Base-by-base conservation (phyloP, 1,140 invertebrate genomes). In the Ylistrum balloti region DNA sequence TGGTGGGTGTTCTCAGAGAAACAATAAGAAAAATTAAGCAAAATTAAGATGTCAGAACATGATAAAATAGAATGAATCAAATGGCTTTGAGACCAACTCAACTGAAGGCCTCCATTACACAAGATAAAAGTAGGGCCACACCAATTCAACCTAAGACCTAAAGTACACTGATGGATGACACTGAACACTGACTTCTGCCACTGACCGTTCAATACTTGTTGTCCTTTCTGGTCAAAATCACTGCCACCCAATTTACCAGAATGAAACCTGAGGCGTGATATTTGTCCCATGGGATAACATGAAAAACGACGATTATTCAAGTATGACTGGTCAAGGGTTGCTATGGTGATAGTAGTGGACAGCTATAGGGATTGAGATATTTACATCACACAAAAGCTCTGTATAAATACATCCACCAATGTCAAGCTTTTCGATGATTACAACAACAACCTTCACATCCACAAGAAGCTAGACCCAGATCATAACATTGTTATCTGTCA, bases 191-290 rank as follows among this genome's bases (percentile, higher is more conserved):
- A 74, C 56, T 7, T 74, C 56, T 28, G 20, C n/a, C 56, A 28
- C n/a, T 28, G 3, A 74, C 3, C n/a, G n/a, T 22, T 74, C 56
- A 74, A 74, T 74, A 74, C 56, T 28, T 28, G 56, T 74, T 28
- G n/a, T 74, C 56, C n/a, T 74, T 28, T 74, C 56, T 74, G 56
- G 56, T 74, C 56, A 74, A 74, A 74, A 74, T 74, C 56, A 74
- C 56, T 28, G 56, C 56, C 56, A 7, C n/a, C 56, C 56, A 74
- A 74, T 74, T 74, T 74, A 28, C 56, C 56, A n/a, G 56, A 11
- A 74, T n/a, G 11, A 74, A 74, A 74, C 28, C n/a, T 74, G 56
- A 74, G 11, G 56, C 56, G 22, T 74, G 56, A 74, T 74, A 74
- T 74, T 74, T 28, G 56, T 74, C 56, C n/a, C 56, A n/a, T n/a